Evolutionary conservation across 2,797 vertebrate species (phyloP), one percentile per base, ranked within the genome.

Genomic region (Lagodon rhomboides): DNA sequence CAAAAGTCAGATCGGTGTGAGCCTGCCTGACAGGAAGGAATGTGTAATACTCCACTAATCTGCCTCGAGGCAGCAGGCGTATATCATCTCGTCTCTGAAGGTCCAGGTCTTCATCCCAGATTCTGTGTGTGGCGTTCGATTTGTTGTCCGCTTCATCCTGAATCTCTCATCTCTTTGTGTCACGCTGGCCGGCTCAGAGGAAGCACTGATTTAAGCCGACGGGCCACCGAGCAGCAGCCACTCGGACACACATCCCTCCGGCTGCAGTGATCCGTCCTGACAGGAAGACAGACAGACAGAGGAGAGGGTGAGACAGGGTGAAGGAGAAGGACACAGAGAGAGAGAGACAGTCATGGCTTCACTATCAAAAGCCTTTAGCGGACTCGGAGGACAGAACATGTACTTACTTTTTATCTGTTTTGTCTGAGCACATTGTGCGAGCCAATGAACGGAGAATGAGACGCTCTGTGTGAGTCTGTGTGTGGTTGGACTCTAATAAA

Each of bases 211-310:
- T 38, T 51, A 9, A 75, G 84, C 73, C 79, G 88, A 83, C 85
- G 86, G 73, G 55, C 81, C 74, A 73, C 77, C 22, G 51, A 74
- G 73, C 65, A 54, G 63, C 68, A 67, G 73, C 85, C 64, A 30
- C 54, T 86, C 56, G 12, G 64, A 51, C 34, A n/a, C 60, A 49
- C 75, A 50, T 74, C 83, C 88, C 68, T 22, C 60, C 23, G 85
- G 86, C 86, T 87, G 75, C 73, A 68, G 41, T 77, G 62, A 88
- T 91, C 58, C 55, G 22, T 86, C 47, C 68, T 87, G 85, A 85
- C 86, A 78, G 65, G 53, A 49, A 74, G 49, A 61, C 3, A 17
- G 1, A 72, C n/a, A 2, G 10, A 38, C 38, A 38, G 38, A 38
- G 3, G 11, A 38, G 38, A 38, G 38, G 38, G 38, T 38, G 38